Evolutionary conservation across 2,797 vertebrate species (phyloP).

Genomic region (Eulemur rubriventer): DNA sequence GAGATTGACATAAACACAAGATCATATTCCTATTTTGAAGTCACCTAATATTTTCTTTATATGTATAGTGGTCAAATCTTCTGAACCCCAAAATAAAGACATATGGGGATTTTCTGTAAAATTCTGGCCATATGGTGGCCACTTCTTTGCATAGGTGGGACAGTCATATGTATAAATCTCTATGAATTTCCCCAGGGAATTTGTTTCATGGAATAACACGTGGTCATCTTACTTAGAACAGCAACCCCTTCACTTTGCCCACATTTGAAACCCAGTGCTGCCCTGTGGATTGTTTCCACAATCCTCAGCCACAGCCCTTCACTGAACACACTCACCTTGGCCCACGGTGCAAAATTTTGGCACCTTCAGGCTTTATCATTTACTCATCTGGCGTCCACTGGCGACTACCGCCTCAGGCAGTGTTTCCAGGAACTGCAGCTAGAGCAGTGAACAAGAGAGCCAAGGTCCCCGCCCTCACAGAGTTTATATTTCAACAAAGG

Average conservation of each 20-base stretch:
- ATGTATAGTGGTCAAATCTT: not conserved
- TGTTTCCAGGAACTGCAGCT: not conserved
- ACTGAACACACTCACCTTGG: not conserved
- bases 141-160: not conserved
- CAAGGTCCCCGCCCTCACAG: not conserved
- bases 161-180: not conserved
- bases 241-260: not conserved
- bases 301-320: not conserved
- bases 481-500: not conserved
- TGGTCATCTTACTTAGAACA: not conserved
- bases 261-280: not conserved
- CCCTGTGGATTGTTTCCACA: not conserved
- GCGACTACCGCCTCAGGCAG: too few species aligned
- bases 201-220: not conserved
- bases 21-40: not conserved
- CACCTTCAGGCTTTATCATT: not conserved
- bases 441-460: not conserved
- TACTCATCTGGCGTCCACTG: not conserved
- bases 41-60: not conserved
- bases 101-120: not conserved
- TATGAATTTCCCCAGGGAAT: not conserved
- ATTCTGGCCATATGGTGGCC: not conserved
- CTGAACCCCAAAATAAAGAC: not conserved
- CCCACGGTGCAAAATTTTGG: not conserved
- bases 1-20: not conserved